Evolutionary conservation across 2,113 vertebrate genomes (phyloP), one percentile per base, ranked within the genome.

Genomic region (Cephalopholis sonnerati): DNA sequence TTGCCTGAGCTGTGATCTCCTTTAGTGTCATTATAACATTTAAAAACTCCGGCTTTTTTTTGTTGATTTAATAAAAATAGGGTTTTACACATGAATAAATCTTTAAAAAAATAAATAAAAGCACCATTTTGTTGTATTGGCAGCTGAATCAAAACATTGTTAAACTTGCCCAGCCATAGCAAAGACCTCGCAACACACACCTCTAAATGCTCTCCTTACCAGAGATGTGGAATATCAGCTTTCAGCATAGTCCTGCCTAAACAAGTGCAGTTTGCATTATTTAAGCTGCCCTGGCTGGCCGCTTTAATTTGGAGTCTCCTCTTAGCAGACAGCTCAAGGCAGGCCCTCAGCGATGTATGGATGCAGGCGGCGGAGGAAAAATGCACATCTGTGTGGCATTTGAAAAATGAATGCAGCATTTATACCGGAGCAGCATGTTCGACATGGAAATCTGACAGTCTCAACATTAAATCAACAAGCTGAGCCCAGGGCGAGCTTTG

Each of bases 201-300:
- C 53, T 66, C 64, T 77, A 50, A 79, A 70, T 75, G 58, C 85
- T 80, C 74, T 84, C 59, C 51, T 69, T 57, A 62, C 55, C 68
- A 51, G 57, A 72, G 68, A 77, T 27, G 51, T 44, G 32, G 55
- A 75, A 74, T 73, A 89, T 86, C 75, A 55, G 51, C 54, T 88
- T 83, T 76, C 84, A 69, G 77, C 77, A 59, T 44, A 15, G 77
- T 83, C 74, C 72, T 51, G 61, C 79, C 87, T 48, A 63, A 89
- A 87, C 87, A 90, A 90, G 83, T 66, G 74, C 68, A 25, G 15
- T 65, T 65, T 91, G 86, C 89, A 93, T 93, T 93, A 93, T 93
- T 93, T 72, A 93, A 90, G 78, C 64, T 12, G 53, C 81, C 51
- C 67, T 54, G 69, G 79, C 79, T 77, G 62, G 63, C 8, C 20